phyloP scores from a whole-genome alignment of 2,113 vertebrate species.

The Scartelaos histophorus region DNA sequence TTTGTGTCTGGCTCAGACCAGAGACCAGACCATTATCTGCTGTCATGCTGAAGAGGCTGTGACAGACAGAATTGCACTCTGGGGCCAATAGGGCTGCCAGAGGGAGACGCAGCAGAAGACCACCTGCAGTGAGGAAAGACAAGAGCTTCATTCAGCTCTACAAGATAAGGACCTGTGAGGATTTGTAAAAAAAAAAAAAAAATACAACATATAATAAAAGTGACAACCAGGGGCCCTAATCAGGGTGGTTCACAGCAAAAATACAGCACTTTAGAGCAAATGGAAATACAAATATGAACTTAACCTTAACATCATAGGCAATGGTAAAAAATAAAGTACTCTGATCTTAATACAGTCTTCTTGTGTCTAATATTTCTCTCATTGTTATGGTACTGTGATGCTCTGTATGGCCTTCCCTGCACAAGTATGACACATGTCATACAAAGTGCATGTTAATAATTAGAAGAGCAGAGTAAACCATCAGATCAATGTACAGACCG shows the following conservation, averaged over 20 bases:
- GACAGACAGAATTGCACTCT: constrained; percentile 27
- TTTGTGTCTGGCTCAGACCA: constrained; percentile 3
- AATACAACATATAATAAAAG: neutral
- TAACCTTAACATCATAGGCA: too few relatives aligned
- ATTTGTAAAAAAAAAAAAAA: neutral
- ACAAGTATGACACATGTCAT: constrained; percentile 14
- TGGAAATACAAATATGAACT: too few relatives aligned
- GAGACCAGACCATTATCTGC: constrained; percentile 28
- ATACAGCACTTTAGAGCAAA: too few relatives aligned
- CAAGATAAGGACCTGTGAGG: constrained; percentile 14
- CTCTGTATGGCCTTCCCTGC: neutral
- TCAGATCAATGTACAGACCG: neutral
- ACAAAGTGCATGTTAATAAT: constrained; percentile 48
- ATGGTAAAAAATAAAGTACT: too few relatives aligned
- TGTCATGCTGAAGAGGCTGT: constrained; percentile 6
- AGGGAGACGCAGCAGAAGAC: constrained; percentile 25
- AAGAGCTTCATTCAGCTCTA: constrained; percentile 26
- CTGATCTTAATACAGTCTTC: too few relatives aligned
- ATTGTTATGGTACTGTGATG: neutral
- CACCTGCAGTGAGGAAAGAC: constrained; percentile 24
- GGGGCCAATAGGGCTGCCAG: constrained; percentile 34
- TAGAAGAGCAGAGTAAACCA: constrained; percentile 24
- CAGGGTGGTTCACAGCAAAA: too few relatives aligned
- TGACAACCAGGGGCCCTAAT: too few relatives aligned
- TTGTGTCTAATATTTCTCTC: neutral